These are phyloP conservation scores for Drosophila phalerata DNA, from an alignment of 2,888 invertebrate genomes.

Conservation along the genomic window DNA sequence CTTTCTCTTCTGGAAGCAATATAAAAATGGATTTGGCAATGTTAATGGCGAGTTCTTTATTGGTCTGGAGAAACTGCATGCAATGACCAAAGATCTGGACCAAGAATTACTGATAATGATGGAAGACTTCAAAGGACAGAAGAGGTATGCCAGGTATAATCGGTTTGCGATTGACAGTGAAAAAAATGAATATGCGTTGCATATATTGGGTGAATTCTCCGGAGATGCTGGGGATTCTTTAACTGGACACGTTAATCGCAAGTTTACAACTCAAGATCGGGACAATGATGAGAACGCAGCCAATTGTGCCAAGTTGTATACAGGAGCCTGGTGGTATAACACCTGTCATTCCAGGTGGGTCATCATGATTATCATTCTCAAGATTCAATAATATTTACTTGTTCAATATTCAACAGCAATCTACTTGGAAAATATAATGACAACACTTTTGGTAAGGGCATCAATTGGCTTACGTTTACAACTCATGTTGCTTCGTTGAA, in stretches of 20 bases:
- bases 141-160: slow-evolving; percentile 87
- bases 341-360: slow-evolving; percentile 88
- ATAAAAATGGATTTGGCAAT: slow-evolving; percentile 88
- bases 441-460: slow-evolving; percentile 87
- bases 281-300: slow-evolving; percentile 90
- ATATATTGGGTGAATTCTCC: slow-evolving; percentile 88
- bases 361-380: not conserved
- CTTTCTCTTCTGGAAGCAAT: slow-evolving; percentile 88
- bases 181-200: slow-evolving; percentile 88
- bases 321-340: slow-evolving; percentile 91
- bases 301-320: slow-evolving; percentile 89
- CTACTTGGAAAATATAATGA: slow-evolving; percentile 89
- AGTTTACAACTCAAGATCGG: slow-evolving; percentile 89
- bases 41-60: slow-evolving; percentile 90
- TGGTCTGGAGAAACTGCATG: slow-evolving; percentile 89
- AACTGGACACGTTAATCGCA: slow-evolving; percentile 88
- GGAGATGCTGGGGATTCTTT: slow-evolving; percentile 90
- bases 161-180: slow-evolving; percentile 89
- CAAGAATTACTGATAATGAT: slow-evolving; percentile 88
- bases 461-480: slow-evolving; percentile 90
- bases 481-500: slow-evolving; percentile 88
- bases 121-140: slow-evolving; percentile 87
- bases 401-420: slow-evolving; percentile 86
- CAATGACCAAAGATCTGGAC: slow-evolving; percentile 83
- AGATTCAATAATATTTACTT: not conserved